Evolutionary conservation across 2,797 vertebrate genomes (phyloP).

Genomic region (Staurois parvus): DNA sequence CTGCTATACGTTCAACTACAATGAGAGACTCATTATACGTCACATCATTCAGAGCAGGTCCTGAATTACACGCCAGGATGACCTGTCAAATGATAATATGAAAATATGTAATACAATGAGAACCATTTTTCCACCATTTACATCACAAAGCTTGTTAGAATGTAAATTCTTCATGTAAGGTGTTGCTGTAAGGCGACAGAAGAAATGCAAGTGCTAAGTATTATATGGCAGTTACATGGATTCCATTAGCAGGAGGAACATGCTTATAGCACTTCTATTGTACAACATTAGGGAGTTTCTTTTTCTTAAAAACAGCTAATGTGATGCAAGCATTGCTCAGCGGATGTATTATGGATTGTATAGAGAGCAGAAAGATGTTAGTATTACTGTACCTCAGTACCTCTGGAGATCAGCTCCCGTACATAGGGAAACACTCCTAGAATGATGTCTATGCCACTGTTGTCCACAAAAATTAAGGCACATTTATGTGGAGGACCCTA

Average conservation of each 20-base stretch:
- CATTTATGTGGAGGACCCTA: conserved; percentile 99
- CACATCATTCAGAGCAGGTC: conserved; percentile 95
- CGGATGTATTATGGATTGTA: too few relatives aligned
- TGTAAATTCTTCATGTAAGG: neutral
- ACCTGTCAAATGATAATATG: conserved; percentile 79
- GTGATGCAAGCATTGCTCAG: neutral
- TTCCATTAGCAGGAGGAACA: too few relatives aligned
- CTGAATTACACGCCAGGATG: conserved; percentile 95
- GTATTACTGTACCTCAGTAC: conserved; percentile 86
- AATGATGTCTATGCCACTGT: conserved; percentile 99
- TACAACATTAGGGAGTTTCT: neutral
- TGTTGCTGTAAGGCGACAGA: too few relatives aligned
- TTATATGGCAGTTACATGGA: neutral
- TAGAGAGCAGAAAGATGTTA: neutral
- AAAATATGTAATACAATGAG: neutral
- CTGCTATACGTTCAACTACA: conserved; percentile 88
- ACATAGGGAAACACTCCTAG: conserved; percentile 99
- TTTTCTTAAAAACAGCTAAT: too few relatives aligned
- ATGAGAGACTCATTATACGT: conserved; percentile 94
- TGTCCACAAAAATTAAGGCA: conserved; percentile 99
- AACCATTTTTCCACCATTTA: neutral
- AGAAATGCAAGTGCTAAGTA: neutral
- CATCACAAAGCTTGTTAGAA: neutral
- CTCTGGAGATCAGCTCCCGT: conserved; percentile 94
- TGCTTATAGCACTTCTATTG: too few relatives aligned